Evolutionary conservation across 2,888 invertebrate genomes (phyloP), one percentile per base, ranked within the genome.

Genomic region (Stenichneumon culpator): DNA sequence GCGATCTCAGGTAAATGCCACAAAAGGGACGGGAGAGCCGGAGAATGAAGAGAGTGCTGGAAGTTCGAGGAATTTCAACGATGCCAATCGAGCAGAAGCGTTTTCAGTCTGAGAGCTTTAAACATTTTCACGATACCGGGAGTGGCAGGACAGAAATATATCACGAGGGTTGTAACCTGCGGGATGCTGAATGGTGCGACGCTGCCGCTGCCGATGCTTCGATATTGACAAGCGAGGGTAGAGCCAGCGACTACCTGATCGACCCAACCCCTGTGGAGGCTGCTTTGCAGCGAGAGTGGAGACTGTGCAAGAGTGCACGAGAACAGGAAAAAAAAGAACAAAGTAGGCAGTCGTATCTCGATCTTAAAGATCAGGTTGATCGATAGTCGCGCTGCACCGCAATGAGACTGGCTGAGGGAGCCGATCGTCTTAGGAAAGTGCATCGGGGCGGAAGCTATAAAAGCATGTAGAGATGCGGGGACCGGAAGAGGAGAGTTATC

Each of bases 61-160:
- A 70, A 68, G 44, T 72, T 78, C 67, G 14, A 19, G 67, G 75
- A 74, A 79, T 69, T 74, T 50, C 39, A 19, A 36, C 28, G 65
- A 84, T 77, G 75, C 25, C 60, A 60, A 65, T 84, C 47, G 54
- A 54, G 39, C 25, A 69, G 72, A 82, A 28, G 25, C 52, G 11
- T 25, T 54, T 65, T 82, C 63, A 52, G 32, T 63, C 44, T 16
- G 7, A 14, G 36, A 44, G 47, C 47, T 69, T 19, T 73, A 28
- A 39, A 7, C 14, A 9, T 78, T 54, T 78, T 69, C 69, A 78
- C 78, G 69, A 69, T 60, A 69, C 69, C 28, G 32, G 22, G 9
- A 25, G 36, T 16, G 28, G 63, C 28, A 63, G 28, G 28, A 16
- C 9, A 32, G 63, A 57, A 68, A 19, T 68, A 11, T 52, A 32